A percentile compares a stretch with the other conserved stretches of the same genome.
These are phyloP conservation scores for Clivina fossor DNA, from an alignment of 2,888 invertebrate genomes.

Conservation along the genomic window DNA sequence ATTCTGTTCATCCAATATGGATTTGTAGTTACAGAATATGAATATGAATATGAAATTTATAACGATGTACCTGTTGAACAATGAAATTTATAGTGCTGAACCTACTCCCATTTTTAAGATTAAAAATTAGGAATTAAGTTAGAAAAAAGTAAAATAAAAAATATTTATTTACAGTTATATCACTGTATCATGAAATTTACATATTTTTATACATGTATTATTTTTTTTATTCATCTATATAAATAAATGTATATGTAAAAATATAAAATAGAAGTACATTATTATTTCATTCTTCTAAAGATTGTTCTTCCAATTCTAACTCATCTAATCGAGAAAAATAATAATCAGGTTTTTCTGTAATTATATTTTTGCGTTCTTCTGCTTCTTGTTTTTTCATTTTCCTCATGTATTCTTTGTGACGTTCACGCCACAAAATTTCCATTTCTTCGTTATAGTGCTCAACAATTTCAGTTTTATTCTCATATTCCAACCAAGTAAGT, in stretches of 20 bases:
- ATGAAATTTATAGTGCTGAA: no score
- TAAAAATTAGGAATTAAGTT: no score
- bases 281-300: slow-evolving; percentile 4
- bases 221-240: neutral
- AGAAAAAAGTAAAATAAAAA: no score
- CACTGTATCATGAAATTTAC: neutral
- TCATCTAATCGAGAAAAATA: slow-evolving; percentile 11
- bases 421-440: slow-evolving; percentile 7
- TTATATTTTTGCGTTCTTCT: slow-evolving; percentile 1
- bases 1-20: no score
- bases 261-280: no score
- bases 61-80: no score
- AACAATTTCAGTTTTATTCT: slow-evolving; percentile 4
- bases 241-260: neutral
- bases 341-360: neutral
- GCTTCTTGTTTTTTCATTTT: slow-evolving; percentile 18
- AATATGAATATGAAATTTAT: no score
- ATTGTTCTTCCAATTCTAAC: slow-evolving; percentile 6
- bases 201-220: neutral
- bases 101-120: no score
- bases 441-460: slow-evolving; percentile 10
- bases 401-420: slow-evolving; percentile 4
- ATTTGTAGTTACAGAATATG: no score
- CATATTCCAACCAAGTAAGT: neutral
- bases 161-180: neutral